Percentiles rank a stretch among this genome's conserved stretches.
Conservation (phyloP, 1,140 invertebrate genomes). For the Hyposmocoma kahamanoa region DNA sequence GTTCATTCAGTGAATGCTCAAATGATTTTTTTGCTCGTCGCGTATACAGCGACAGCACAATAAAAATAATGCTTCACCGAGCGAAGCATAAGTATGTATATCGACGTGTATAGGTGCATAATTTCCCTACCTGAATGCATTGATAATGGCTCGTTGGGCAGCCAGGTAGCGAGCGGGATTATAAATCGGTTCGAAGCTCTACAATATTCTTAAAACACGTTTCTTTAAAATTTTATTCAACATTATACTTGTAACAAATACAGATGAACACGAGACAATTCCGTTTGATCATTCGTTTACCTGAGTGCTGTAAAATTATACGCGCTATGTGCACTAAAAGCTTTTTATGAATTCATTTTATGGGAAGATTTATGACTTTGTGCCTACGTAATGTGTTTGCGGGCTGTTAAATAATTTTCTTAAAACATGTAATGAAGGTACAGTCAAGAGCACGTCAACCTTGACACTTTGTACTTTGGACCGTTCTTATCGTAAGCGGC, state of each 20-base stretch:
- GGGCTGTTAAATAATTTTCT: no score
- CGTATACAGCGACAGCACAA: conserved; percentile 20
- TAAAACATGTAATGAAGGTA: no score
- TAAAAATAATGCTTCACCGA: conserved; percentile 27
- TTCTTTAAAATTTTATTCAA: no score
- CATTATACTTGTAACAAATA: neutral
- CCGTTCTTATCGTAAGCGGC: no score
- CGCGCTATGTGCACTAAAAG: conserved; percentile 17
- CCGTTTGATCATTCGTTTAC: neutral
- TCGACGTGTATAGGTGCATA: conserved; percentile 28
- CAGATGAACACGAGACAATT: neutral
- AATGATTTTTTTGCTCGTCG: conserved; percentile 6
- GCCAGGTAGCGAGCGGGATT: conserved; percentile 50
- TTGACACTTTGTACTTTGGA: no score
- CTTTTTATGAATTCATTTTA: neutral
- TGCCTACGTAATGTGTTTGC: no score
- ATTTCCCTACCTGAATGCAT: conserved; percentile 49
- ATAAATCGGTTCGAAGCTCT: conserved; percentile 24
- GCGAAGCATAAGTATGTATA: no score
- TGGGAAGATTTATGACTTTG: neutral
- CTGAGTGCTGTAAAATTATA: conserved; percentile 10
- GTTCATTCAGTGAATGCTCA: conserved; percentile 25
- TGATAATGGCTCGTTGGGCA: conserved; percentile 28
- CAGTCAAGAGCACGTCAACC: no score
- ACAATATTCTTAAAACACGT: neutral